Percentiles rank a stretch among this genome's conserved stretches.
Evolutionary conservation across 2,113 vertebrate genomes (phyloP).

Genomic region (Elgaria multicarinata): DNA sequence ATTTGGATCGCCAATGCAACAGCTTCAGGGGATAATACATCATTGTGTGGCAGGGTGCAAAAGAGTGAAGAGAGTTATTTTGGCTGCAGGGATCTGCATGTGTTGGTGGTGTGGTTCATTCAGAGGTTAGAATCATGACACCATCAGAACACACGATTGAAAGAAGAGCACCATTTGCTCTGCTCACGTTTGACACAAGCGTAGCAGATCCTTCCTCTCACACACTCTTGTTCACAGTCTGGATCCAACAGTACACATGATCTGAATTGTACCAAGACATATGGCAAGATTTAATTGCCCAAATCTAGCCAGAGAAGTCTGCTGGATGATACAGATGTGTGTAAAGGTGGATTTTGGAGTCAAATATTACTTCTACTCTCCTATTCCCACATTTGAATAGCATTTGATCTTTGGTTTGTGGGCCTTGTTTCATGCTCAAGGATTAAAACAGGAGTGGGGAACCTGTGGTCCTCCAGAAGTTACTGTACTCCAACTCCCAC

Average conservation of each 20-base stretch:
- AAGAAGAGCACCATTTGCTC: background rate
- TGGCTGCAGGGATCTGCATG: background rate
- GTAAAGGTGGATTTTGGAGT: background rate
- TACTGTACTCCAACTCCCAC: too few species aligned
- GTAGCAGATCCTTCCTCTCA: background rate
- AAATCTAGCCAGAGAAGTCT: background rate
- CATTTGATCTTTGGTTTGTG: background rate
- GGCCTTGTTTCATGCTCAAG: background rate
- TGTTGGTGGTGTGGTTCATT: constrained; percentile 1
- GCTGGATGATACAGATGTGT: background rate
- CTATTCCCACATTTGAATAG: background rate
- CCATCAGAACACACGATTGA: background rate
- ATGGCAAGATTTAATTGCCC: background rate
- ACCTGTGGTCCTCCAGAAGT: too few species aligned
- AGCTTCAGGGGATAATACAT: constrained; percentile 5
- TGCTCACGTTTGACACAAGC: background rate
- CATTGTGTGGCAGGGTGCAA: background rate
- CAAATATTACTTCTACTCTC: background rate
- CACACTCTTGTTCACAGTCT: background rate
- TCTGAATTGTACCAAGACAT: background rate
- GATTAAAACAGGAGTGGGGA: background rate
- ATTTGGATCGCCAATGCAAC: background rate
- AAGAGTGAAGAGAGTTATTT: background rate
- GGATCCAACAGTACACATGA: background rate
- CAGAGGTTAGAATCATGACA: constrained; percentile 2